Conservation (phyloP, 2,113 vertebrate species). For the Solenodon paradoxus region DNA sequence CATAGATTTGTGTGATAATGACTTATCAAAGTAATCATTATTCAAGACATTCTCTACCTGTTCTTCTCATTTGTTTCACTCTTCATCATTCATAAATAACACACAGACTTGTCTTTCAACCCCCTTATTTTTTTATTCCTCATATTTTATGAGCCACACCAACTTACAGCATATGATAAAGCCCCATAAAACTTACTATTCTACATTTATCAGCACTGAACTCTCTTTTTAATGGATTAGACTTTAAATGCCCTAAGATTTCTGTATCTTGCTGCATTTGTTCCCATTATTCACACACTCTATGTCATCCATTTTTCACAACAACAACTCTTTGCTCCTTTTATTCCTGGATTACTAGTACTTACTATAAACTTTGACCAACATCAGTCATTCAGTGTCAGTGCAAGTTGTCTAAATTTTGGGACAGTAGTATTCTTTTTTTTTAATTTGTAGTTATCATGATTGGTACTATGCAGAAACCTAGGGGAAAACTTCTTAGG, state of each 20-base stretch:
- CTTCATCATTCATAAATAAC: constrained; percentile 81
- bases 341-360: constrained; percentile 58
- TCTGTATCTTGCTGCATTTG: constrained; percentile 60
- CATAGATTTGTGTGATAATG: constrained; percentile 76
- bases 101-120: constrained; percentile 76
- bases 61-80: constrained; percentile 76
- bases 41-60: constrained; percentile 74
- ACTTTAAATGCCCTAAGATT: constrained; percentile 72
- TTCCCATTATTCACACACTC: constrained; percentile 75
- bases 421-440: constrained; percentile 43
- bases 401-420: constrained; percentile 62
- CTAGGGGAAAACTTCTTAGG: not conserved
- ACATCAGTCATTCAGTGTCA: constrained; percentile 8
- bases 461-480: not conserved
- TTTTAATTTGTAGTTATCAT: constrained; percentile 56
- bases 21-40: constrained; percentile 83
- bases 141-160: constrained; percentile 78
- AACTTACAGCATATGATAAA: constrained; percentile 76
- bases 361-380: constrained; percentile 64
- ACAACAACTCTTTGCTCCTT: constrained; percentile 60
- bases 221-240: constrained; percentile 70
- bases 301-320: constrained; percentile 62
- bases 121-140: constrained; percentile 66
- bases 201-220: constrained; percentile 74
- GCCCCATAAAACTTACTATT: constrained; percentile 75